These are phyloP conservation scores for Phaethon lepturus DNA, from an alignment of 2,113 vertebrate genomes.

Conservation along the genomic window DNA sequence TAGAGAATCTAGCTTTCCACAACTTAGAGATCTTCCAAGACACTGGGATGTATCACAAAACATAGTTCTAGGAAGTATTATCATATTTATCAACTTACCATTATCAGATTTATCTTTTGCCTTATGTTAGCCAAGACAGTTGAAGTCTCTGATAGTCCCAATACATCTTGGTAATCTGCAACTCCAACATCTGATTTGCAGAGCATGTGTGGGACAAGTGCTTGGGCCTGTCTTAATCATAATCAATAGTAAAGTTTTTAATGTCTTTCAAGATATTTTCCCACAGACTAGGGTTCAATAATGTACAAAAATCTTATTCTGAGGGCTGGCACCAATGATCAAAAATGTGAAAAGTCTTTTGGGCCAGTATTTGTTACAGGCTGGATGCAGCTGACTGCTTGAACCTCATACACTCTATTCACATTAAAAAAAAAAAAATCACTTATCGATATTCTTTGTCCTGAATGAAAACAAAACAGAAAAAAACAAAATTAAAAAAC, in stretches of 20 bases:
- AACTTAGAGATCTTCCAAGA: neutral
- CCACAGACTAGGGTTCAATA: neutral
- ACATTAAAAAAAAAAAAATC: neutral
- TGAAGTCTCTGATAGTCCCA: neutral
- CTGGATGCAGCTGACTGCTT: neutral
- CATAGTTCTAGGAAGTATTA: conserved; percentile 23
- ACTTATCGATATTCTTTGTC: neutral
- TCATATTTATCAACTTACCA: neutral
- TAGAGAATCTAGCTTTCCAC: conserved; percentile 3
- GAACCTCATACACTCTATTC: neutral
- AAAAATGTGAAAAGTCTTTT: neutral
- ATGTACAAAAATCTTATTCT: neutral
- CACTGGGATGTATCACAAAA: neutral
- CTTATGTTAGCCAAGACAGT: neutral
- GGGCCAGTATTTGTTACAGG: neutral
- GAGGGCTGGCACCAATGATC: neutral
- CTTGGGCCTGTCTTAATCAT: neutral
- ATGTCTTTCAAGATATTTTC: neutral
- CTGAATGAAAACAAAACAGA: neutral
- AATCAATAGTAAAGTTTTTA: neutral
- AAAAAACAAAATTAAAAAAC: accelerated
- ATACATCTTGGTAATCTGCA: neutral
- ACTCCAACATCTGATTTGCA: neutral
- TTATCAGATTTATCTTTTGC: conserved; percentile 15
- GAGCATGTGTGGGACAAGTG: neutral